Conservation (phyloP, 2,888 invertebrate species). For the Keiferia lycopersicella region DNA sequence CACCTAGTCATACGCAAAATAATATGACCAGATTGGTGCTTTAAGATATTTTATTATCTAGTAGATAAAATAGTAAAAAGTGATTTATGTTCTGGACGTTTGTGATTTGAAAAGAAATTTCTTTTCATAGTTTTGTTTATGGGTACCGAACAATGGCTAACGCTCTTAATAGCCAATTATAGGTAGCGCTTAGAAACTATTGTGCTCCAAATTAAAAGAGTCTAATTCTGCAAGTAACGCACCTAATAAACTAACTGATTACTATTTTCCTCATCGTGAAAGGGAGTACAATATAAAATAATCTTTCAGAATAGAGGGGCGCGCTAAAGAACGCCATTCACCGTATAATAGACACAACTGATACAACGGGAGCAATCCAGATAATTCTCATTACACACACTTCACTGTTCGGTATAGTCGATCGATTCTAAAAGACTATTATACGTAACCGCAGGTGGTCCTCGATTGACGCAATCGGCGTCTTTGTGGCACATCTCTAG, state of each 20-base stretch:
- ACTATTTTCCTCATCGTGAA: conserved; percentile 70
- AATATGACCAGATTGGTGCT: too few species aligned
- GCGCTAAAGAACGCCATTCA: conserved; percentile 72
- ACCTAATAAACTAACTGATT: conserved; percentile 75
- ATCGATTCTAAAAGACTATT: conserved; percentile 71
- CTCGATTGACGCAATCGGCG: conserved; percentile 65
- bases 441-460: conserved; percentile 74
- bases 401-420: conserved; percentile 73
- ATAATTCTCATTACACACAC: conserved; percentile 81
- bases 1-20: not conserved
- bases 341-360: conserved; percentile 68
- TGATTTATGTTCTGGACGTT: not conserved
- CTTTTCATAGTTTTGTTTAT: conserved; percentile 17
- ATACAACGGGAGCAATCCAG: conserved; percentile 77
- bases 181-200: conserved; percentile 37
- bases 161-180: conserved; percentile 39
- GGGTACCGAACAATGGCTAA: conserved; percentile 14
- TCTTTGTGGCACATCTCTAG: conserved; percentile 77
- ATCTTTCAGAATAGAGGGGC: conserved; percentile 69
- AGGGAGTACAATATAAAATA: conserved; percentile 71
- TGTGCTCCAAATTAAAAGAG: conserved; percentile 47
- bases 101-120: not conserved
- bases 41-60: too few species aligned
- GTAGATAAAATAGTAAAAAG: too few species aligned
- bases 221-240: conserved; percentile 71